Evolutionary conservation across 23 tunicate species (phyloP), one percentile per base, ranked within the genome.

Genomic region (Ciona savignyi): DNA sequence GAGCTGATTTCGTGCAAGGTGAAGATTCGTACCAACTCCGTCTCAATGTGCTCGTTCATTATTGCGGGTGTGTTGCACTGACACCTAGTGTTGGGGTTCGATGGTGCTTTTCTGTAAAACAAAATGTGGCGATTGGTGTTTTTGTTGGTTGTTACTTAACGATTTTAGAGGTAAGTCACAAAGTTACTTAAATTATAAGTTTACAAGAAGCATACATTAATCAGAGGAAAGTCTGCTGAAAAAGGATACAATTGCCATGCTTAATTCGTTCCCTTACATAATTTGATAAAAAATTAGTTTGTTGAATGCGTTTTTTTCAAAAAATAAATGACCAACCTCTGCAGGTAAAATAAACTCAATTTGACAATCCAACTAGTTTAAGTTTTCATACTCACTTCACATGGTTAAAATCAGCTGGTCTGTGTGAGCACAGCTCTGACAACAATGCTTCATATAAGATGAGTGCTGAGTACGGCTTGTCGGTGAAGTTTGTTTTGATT

Each of bases 391-490:
- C 0, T 66, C 20, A 88, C 96, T 84, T 77, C 2, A 66, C 62
- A 33, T 88, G 96, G 81, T 88, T 88, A 80, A 88, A 88, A 34
- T 88, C 96, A 23, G 88, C 88, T 2, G 96, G 96, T 27, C 96
- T 76, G 31, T 88, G 96, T 35, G 88, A 73, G 34, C 96, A 88
- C 30, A 88, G 73, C 61, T 88, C 96, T 15, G 88, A 82, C 31
- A 88, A 67, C 33, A 78, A 72, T 3, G 96, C 88, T 72, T 88
- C 96, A 30, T 51, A 73, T 65, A 69, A 23, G 27, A 88, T 71
- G 25, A 88, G 51, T 3, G 96, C 96, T 20, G 78, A 34, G 73
- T 67, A 69, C 4, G 96, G 88, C 33, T 73, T 73, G 11, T 60
- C 68, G 35, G 60, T 25, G 60, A 61, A 78, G 19, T 73, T 61